Base-by-base conservation (phyloP, 1,140 invertebrate genomes). In the Drosophila athabasca region DNA sequence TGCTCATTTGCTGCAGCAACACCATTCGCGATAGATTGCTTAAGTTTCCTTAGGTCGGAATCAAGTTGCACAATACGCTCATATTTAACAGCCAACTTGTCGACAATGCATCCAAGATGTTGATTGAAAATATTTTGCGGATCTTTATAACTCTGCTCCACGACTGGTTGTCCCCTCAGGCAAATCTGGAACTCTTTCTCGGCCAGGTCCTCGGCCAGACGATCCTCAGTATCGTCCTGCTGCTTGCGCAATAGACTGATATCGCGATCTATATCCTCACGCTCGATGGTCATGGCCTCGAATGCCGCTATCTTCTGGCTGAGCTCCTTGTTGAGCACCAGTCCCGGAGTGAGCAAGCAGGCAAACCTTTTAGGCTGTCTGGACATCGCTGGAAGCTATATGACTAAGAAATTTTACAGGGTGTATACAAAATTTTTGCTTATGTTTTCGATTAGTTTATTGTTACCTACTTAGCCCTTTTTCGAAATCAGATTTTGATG, bases 181-280 rank as follows among this genome's bases (percentile, higher is more conserved):
- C 35, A 70, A 5, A 59, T 67, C 26, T 78, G 82, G 0, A 78
- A 74, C 15, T 85, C 82, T 7, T 82, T 69, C 19, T 85, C 83
- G 39, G 82, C 70, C 39, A 87, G 17, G 0, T 62, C 62, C 8
- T 81, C 82, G 17, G 82, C 74, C 13, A 85, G 19, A 19, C 50
- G 59, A 35, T 82, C 62, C 35, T 87, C 83, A 9, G 72, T 60
- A 1, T 45, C 61, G 1, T 76, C 69, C 48, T 78, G 81, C 4
- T 81, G 50, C 26, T 62, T 50, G n/a, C 83, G 69, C 13, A 85
- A 43, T 4, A 5, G n/a, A 0, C 1, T 15, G 8, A 85, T 46
- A 0, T 74, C 78, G 6, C 8, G 3, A 8, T 87, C 78, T 44
- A 85, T 22, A 3, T 78, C 46, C 15, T 11, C 19, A 35, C 49